Base-by-base conservation (phyloP, 1,140 invertebrate genomes). In the Steinernema feltiae region DNA sequence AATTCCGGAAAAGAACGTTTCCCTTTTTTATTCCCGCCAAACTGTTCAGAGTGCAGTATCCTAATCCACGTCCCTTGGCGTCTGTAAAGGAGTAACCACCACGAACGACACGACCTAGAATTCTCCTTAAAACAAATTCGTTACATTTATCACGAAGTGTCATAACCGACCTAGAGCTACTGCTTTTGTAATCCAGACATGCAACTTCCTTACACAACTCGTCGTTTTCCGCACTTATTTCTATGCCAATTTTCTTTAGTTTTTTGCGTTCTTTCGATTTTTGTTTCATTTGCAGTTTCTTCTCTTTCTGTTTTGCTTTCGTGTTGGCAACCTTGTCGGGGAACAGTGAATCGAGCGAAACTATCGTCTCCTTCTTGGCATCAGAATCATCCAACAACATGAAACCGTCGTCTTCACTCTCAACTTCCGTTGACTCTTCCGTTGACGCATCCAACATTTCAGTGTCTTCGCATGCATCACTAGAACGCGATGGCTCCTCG, bases 311-410 rank as follows among this genome's bases (percentile, higher is more conserved):
- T 30, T 75, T 69, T 32, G 32, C 0, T 18, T 75, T 75, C 21
- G 29, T 69, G 0, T 17, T 7, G 24, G 21, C 48, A 31, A 48
- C 70, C 69, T 1, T 46, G 69, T 75, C 0, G 63, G 41, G 24
- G 77, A 79, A 76, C 74, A 77, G 75, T 1, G 70, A 71, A 21
- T 46, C 30, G 30, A 27, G 41, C 18, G 48, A 75, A 0, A 71
- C 30, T 3, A 73, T 30, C 0, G 30, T 32, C 46, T 41, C 63
- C 32, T 72, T 41, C 32, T 15, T 18, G 0, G 32, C 3, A 31
- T n/a, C n/a, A n/a, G n/a, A n/a, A n/a, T 76, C 69, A 12, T 75
- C 32, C 31, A 1, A 72, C 69, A 76, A 71, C 53, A 63, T 15
- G 53, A 63, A 63, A 15, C 53, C 53, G 53, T 63, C 53, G 7